Base-by-base conservation (phyloP, 2,797 vertebrate species). In the Danio tinwini region DNA sequence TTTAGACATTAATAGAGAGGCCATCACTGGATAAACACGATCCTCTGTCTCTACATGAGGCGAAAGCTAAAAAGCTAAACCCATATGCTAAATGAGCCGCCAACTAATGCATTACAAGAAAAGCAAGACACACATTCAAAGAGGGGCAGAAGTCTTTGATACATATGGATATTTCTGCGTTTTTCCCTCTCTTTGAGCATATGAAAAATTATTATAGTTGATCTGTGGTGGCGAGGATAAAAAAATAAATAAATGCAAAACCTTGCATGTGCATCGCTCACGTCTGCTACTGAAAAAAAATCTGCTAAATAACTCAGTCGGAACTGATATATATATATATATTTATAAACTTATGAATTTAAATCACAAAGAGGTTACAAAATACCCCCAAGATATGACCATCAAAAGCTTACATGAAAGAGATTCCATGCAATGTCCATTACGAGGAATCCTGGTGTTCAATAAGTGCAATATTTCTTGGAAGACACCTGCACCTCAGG, bases 61-160 rank as follows among this genome's bases (percentile, higher is more conserved):
- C 50, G 72, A 63, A 79, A 65, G 19, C 77, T 65, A 56, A 52
- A 78, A 75, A 68, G 71, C 40, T 68, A 56, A 82, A 69, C 56
- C 81, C 70, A 62, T 70, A n/a, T 78, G 76, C 71, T 63, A 82
- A 82, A 79, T 79, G 76, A 79, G 37, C 55, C 63, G 12, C 39
- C 56, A 55, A 69, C 47, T 7, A 61, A 73, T n/a, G 52, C 72
- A 74, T 82, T 78, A 73, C 59, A 19, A 70, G 58, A 74, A 72
- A 82, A 79, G 73, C 65, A 61, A 59, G 76, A 37, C 45, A 74
- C 59, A 42, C 17, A 68, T n/a, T 50, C 16, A 55, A 64, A 62
- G 62, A 29, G 21, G 1, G 14, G 21, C 49, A 39, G 55, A 75
- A 61, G 52, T 72, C 21, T 67, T 55, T 59, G 52, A 74, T 40